Conservation (phyloP, 2,113 vertebrate species). For the Herpailurus yagouaroundi region DNA sequence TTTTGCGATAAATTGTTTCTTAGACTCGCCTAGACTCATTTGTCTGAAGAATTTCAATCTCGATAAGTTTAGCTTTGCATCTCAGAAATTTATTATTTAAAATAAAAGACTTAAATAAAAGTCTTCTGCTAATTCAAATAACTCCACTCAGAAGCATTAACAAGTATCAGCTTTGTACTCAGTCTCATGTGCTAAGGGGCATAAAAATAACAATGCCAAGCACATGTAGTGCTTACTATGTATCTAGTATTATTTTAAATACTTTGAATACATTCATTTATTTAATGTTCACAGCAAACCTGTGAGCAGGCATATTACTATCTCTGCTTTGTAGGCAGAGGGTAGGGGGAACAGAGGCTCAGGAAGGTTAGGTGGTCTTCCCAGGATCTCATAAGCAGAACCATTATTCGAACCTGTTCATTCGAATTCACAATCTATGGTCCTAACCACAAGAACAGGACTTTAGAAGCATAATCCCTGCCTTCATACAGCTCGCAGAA, state of each 20-base stretch:
- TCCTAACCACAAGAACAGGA: background rate
- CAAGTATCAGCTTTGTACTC: background rate
- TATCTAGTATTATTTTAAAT: background rate
- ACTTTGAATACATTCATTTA: background rate
- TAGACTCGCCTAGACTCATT: background rate
- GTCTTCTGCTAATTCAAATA: background rate
- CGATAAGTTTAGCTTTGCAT: background rate
- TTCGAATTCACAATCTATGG: background rate
- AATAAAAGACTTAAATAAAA: background rate
- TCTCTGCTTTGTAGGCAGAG: background rate
- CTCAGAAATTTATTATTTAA: background rate
- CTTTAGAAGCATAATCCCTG: background rate
- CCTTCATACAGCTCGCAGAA: background rate
- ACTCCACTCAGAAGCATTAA: background rate
- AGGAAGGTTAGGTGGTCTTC: background rate
- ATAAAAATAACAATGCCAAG: background rate
- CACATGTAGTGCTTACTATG: rapidly evolving
- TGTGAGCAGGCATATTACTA: background rate
- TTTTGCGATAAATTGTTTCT: background rate
- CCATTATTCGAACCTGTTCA: background rate
- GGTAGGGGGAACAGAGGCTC: background rate
- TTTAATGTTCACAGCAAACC: background rate
- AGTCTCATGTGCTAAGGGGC: background rate
- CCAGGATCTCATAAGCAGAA: background rate
- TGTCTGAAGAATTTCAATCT: constrained; percentile 22